Evolutionary conservation across 2,113 vertebrate genomes (phyloP), one percentile per base, ranked within the genome.

Genomic region (Nibea coibor): DNA sequence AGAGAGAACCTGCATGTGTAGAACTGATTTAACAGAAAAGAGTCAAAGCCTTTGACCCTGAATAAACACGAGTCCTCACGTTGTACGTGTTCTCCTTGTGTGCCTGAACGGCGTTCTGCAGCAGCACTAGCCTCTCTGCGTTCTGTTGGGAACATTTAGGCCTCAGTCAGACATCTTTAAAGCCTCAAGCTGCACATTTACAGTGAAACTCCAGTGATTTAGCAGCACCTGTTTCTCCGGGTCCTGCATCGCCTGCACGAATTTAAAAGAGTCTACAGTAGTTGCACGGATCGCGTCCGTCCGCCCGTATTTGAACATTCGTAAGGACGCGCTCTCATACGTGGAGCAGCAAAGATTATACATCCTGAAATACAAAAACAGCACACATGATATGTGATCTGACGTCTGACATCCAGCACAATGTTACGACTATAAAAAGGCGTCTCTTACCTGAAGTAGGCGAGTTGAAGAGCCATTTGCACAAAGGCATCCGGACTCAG

Each of bases 221-320:
- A 22, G 6, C 63, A n/a, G 16, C 85, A 98, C 97, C 95, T 88
- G 85, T 88, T 92, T 94, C 17, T 73, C 66, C 12, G 95, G 56
- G 78, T 95, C 95, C 61, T 97, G 95, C 97, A 99, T 97, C 53
- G 96, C 94, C 4, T 94, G 90, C 45, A 96, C 94, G 7, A 99
- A 99, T 43, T 85, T 75, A 0, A 96, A 90, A 0, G 97, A 98
- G 22, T 95, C 93, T 0, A 82, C 5, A 0, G 98, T 96, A 17
- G 96, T 71, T 0, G 96, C 94, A 65, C 97, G 97, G 91, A 99
- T 97, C 48, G 95, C 96, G 85, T 99, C 98, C 0, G 98, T 99
- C 69, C 98, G 95, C 22, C 98, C 98, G 65, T 97, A 95, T 89
- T 95, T 96, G 83, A 98, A 99, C 96, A 98, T 98, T 22, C 98